These are phyloP conservation scores for Thymallus thymallus DNA, from an alignment of 2,113 vertebrate genomes.

Conservation along the genomic window DNA sequence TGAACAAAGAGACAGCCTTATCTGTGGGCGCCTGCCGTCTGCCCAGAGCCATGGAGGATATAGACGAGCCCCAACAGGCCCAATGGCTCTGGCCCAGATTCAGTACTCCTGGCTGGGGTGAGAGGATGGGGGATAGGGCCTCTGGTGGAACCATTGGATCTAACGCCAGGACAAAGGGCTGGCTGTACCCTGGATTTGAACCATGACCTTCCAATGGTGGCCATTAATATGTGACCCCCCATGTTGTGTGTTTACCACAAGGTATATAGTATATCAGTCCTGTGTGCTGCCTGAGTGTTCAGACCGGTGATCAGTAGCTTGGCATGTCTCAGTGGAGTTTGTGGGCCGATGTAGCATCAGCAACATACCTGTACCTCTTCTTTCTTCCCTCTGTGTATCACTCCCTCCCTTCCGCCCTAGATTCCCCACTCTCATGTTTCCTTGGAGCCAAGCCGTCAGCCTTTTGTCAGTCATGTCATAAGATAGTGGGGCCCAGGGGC, in stretches of 20 bases:
- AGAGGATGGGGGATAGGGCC: neutral
- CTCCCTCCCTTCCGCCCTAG: slow-evolving; percentile 59
- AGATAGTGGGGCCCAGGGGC: slow-evolving; percentile 66
- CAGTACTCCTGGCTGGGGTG: slow-evolving; percentile 5
- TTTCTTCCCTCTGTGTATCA: slow-evolving; percentile 37
- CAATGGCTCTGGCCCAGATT: slow-evolving; percentile 4
- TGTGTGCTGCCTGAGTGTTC: too few relatives aligned
- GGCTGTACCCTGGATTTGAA: neutral
- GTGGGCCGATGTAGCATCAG: neutral
- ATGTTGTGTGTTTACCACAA: too few relatives aligned
- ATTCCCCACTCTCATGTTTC: slow-evolving; percentile 72
- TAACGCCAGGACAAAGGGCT: neutral
- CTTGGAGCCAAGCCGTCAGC: slow-evolving; percentile 63
- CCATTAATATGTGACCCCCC: neutral
- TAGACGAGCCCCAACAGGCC: neutral
- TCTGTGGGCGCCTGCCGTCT: too few relatives aligned
- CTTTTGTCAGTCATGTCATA: slow-evolving; percentile 72
- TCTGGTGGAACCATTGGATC: neutral
- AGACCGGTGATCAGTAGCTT: neutral
- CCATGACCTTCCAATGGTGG: neutral
- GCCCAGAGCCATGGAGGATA: neutral
- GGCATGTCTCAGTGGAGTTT: too few relatives aligned
- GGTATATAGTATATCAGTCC: too few relatives aligned
- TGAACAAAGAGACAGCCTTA: neutral
- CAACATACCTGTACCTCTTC: slow-evolving; percentile 36